A percentile compares a stretch with the other conserved stretches of the same genome.
These are phyloP conservation scores for Heteropelma amictum DNA, from an alignment of 2,888 invertebrate species.

Conservation along the genomic window DNA sequence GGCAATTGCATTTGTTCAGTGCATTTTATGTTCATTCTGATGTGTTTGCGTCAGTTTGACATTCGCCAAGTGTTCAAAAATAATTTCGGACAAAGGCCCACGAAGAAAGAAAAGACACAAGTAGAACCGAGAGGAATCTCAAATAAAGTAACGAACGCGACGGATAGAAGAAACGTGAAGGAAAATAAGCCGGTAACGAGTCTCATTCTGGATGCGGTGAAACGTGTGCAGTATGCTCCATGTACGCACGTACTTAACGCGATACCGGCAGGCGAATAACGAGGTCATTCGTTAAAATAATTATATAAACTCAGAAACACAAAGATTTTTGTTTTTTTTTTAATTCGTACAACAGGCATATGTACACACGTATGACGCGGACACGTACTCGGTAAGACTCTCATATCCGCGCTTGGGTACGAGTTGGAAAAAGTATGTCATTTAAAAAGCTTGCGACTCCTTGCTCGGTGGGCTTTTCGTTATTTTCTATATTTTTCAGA, in stretches of 20 bases:
- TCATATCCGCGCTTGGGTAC: not conserved
- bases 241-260: slow-evolving; percentile 11
- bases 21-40: not conserved
- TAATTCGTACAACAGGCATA: not conserved
- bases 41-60: not conserved
- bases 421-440: not conserved
- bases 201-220: slow-evolving; percentile 32
- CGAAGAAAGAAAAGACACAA: not conserved
- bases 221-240: too few species aligned
- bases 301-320: slow-evolving; percentile 28
- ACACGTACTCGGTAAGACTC: not conserved
- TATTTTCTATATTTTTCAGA: too few species aligned
- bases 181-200: slow-evolving; percentile 9
- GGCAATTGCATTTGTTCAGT: not conserved
- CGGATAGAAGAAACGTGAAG: slow-evolving; percentile 12
- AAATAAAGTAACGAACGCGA: slow-evolving; percentile 26
- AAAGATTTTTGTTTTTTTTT: slow-evolving; percentile 12
- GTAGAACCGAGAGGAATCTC: not conserved
- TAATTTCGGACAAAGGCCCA: slow-evolving; percentile 24
- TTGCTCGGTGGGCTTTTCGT: too few species aligned
- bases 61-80: not conserved
- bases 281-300: slow-evolving; percentile 46
- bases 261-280: slow-evolving; percentile 16
- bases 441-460: too few species aligned
- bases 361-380: not conserved